Evolutionary conservation across 1,140 invertebrate species (phyloP).

Genomic region (Grapholita molesta): DNA sequence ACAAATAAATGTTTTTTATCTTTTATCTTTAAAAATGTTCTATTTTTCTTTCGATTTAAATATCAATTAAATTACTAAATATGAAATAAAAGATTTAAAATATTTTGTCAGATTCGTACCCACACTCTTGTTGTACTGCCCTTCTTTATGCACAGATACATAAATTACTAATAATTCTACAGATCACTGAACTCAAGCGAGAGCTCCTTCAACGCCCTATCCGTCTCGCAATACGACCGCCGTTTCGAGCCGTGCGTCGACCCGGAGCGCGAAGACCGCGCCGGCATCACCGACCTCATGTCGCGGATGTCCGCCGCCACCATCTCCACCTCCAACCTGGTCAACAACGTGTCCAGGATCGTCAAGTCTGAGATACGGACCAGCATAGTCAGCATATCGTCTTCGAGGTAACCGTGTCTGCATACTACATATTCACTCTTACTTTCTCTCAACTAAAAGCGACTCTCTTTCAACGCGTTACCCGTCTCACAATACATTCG

Average conservation of each 20-base stretch:
- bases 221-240: slow-evolving; percentile 58
- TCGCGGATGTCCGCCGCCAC: slow-evolving; percentile 64
- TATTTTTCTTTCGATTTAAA: no score
- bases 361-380: slow-evolving; percentile 66
- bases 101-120: no score
- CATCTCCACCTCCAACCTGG: slow-evolving; percentile 53
- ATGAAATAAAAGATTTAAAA: no score
- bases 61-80: no score
- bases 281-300: slow-evolving; percentile 57
- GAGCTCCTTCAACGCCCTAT: slow-evolving; percentile 67
- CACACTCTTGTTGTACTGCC: no score
- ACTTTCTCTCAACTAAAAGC: no score
- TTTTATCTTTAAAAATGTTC: no score
- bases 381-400: slow-evolving; percentile 70
- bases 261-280: slow-evolving; percentile 41
- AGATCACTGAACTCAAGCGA: slow-evolving; percentile 64
- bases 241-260: slow-evolving; percentile 58
- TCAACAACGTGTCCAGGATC: slow-evolving; percentile 51
- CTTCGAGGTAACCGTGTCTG: slow-evolving; percentile 37
- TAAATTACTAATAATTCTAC: background rate
- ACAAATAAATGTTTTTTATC: no score
- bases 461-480: no score
- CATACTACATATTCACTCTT: no score
- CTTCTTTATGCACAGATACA: no score
- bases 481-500: no score